Conservation (phyloP, 2,888 invertebrate genomes). For the Ophion slaviceki region DNA sequence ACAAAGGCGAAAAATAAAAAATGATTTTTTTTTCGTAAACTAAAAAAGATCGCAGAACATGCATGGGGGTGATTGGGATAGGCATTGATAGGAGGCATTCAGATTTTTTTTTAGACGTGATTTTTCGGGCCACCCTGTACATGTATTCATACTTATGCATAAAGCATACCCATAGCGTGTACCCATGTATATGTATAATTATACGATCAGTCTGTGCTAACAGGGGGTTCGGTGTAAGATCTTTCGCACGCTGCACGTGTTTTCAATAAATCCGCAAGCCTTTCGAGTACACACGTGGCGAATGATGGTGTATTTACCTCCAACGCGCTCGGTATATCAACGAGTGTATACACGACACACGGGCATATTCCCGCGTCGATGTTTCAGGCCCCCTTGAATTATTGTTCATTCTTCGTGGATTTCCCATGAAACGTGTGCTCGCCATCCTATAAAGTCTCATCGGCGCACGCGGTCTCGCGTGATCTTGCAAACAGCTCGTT, state of each 20-base stretch:
- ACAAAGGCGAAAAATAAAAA: too few relatives aligned
- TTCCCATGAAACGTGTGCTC: constrained; percentile 27
- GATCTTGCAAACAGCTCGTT: neutral
- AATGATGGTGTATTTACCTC: constrained; percentile 48
- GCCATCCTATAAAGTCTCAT: neutral
- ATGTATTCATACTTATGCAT: neutral
- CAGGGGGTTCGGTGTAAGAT: constrained; percentile 31
- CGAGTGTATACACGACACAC: neutral
- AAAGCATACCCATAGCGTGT: neutral
- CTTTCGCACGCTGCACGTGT: constrained; percentile 54
- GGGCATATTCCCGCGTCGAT: neutral
- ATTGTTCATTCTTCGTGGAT: constrained; percentile 38
- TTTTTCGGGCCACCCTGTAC: too few relatives aligned
- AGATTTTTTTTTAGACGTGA: too few relatives aligned
- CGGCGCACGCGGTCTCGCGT: neutral
- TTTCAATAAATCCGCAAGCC: constrained; percentile 57
- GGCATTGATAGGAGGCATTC: too few relatives aligned
- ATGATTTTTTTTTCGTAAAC: too few relatives aligned
- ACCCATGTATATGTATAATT: neutral
- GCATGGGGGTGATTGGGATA: too few relatives aligned
- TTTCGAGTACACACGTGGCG: constrained; percentile 15
- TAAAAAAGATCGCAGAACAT: too few relatives aligned
- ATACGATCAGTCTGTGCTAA: constrained; percentile 18
- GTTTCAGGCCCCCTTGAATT: constrained; percentile 24
- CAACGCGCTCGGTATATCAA: constrained; percentile 28